Evolutionary conservation across 2,113 vertebrate genomes (phyloP).

Genomic region (Pristiophorus japonicus): DNA sequence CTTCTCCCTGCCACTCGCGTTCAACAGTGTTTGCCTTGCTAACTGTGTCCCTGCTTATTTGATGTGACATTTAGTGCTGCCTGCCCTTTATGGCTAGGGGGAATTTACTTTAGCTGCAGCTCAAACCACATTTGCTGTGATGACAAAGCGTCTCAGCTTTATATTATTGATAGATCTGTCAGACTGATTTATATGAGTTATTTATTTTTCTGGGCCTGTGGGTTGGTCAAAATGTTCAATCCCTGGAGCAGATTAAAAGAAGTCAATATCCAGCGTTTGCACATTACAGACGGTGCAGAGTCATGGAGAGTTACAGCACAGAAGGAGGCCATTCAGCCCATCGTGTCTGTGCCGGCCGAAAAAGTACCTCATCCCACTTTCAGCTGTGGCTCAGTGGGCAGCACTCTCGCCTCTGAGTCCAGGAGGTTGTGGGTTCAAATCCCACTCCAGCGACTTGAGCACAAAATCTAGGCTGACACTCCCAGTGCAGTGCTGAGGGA

Average conservation of each 20-base stretch:
- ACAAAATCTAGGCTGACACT: too few species aligned
- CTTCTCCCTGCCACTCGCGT: background rate
- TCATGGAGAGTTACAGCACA: too few species aligned
- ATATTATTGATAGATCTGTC: background rate
- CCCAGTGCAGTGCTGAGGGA: too few species aligned
- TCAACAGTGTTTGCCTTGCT: background rate
- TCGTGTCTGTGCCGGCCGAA: too few species aligned
- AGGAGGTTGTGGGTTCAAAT: too few species aligned
- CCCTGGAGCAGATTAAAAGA: background rate
- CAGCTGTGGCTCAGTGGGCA: too few species aligned
- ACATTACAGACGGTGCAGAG: background rate
- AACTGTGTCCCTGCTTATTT: background rate
- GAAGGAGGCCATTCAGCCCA: too few species aligned
- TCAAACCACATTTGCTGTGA: background rate
- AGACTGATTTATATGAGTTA: background rate
- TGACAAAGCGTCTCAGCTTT: background rate
- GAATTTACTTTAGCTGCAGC: background rate
- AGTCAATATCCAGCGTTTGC: background rate
- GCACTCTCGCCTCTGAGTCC: too few species aligned
- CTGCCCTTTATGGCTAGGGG: background rate
- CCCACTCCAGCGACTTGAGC: too few species aligned
- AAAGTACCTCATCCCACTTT: too few species aligned
- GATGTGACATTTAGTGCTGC: slow-evolving; percentile 28
- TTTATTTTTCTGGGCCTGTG: background rate
- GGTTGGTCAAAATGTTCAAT: background rate